phyloP scores from a whole-genome alignment of 2,113 vertebrate genomes.

The Passer montanus region DNA sequence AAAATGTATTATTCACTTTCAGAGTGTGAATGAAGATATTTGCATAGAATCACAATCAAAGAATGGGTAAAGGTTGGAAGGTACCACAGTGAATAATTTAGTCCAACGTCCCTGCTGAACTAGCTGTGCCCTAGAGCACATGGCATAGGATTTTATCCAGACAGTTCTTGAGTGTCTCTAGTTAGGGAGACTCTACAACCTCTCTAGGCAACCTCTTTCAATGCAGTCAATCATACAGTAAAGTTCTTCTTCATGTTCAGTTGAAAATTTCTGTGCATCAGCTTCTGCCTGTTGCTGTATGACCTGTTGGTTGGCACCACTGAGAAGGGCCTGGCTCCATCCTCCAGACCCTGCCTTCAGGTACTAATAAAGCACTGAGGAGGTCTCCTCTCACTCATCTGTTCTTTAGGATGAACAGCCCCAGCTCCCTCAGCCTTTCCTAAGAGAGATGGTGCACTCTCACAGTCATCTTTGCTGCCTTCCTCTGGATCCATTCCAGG shows the following conservation, averaged over 20 bases:
- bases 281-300: neutral
- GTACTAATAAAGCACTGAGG: neutral
- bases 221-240: neutral
- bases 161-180: neutral
- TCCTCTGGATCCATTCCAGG: neutral
- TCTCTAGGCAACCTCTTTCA: neutral
- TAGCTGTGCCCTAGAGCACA: neutral
- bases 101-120: neutral
- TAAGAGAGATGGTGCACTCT: neutral
- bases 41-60: neutral
- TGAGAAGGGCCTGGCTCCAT: neutral
- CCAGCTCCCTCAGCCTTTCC: neutral
- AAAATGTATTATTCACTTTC: slow-evolving; percentile 15
- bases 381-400: neutral
- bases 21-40: neutral
- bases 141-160: neutral
- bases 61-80: neutral
- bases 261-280: neutral
- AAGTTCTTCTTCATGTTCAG: neutral
- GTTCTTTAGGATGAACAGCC: neutral
- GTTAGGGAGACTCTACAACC: neutral
- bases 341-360: neutral
- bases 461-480: neutral
- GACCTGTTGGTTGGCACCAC: neutral
- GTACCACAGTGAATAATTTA: neutral